Evolutionary conservation across 2,113 vertebrate species (phyloP).

Genomic region (Regulus satrapa): DNA sequence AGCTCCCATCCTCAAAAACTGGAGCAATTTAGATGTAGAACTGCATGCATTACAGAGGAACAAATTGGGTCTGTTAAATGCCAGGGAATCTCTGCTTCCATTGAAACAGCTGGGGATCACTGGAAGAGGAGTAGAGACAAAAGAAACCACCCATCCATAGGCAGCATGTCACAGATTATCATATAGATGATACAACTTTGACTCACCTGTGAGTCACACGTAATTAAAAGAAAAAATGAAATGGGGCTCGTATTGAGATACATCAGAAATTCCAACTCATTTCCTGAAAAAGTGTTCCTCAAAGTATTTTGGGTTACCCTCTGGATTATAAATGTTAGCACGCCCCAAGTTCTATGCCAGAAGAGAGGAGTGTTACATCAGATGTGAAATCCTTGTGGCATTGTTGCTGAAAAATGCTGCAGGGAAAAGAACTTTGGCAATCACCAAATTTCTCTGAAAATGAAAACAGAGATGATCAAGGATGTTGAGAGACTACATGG

Average conservation of each 20-base stretch:
- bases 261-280: background rate
- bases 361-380: background rate
- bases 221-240: background rate
- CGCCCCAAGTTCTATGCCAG: background rate
- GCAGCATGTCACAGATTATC: background rate
- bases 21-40: background rate
- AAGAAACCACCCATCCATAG: background rate
- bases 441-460: background rate
- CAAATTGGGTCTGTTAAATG: background rate
- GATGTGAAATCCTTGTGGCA: background rate
- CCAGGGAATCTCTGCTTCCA: background rate
- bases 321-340: background rate
- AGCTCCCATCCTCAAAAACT: background rate
- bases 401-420: background rate
- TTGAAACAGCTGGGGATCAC: background rate
- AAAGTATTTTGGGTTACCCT: background rate
- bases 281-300: background rate
- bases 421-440: background rate
- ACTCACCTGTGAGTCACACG: background rate
- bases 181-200: background rate
- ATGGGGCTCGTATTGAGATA: fast-evolving
- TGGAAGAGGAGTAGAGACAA: background rate
- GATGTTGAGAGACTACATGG: background rate
- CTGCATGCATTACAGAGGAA: background rate
- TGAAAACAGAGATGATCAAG: background rate